Evolutionary conservation across 2,797 vertebrate species (phyloP).

Genomic region (Gobio occitaniae): DNA sequence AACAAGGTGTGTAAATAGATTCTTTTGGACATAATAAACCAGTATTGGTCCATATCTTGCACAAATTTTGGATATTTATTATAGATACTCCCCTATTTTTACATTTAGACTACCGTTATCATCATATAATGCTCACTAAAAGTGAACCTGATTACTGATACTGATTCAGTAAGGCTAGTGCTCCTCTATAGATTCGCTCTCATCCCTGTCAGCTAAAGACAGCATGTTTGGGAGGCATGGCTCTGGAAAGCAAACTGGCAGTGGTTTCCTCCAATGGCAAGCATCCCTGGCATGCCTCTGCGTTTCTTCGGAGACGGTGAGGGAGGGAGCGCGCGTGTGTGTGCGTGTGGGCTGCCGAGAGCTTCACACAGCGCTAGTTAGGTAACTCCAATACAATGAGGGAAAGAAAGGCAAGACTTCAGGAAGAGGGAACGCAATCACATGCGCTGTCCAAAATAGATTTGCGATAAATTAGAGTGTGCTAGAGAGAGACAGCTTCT

Average conservation of each 20-base stretch:
- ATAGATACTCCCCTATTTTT: background rate
- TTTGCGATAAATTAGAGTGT: conserved; percentile 48
- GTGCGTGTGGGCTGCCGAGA: conserved; percentile 65
- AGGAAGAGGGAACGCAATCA: conserved; percentile 23
- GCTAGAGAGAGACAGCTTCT: conserved; percentile 25
- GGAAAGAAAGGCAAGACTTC: conserved; percentile 42
- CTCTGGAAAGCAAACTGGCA: conserved; percentile 52
- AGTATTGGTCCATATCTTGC: background rate
- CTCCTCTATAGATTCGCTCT: background rate
- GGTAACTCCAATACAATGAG: conserved; percentile 64
- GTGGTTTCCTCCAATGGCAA: conserved; percentile 60
- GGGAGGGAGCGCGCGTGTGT: conserved; percentile 51
- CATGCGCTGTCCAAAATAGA: conserved; percentile 42
- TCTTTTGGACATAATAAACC: background rate
- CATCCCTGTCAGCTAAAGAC: conserved; percentile 45
- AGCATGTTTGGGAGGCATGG: conserved; percentile 44
- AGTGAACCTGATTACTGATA: background rate
- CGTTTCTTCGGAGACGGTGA: conserved; percentile 45
- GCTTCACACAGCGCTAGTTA: conserved; percentile 67
- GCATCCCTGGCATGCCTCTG: conserved; percentile 43
- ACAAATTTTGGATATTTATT: background rate
- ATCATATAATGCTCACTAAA: background rate
- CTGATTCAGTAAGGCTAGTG: background rate
- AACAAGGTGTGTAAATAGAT: no score
- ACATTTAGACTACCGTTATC: background rate